phyloP scores from a whole-genome alignment of 2,113 vertebrate genomes.

The Bubo scandiacus region DNA sequence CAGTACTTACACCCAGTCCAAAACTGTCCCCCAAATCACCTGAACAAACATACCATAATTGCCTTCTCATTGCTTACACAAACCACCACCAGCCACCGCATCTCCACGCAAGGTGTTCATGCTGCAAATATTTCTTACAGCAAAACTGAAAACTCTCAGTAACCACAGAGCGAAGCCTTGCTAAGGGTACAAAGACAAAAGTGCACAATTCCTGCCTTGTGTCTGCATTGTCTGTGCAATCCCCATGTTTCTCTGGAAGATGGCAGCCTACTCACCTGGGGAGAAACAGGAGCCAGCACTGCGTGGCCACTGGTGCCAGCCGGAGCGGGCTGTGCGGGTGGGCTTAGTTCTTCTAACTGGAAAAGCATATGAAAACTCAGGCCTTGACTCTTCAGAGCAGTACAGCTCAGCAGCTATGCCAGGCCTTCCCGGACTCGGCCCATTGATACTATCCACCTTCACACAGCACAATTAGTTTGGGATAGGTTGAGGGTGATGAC shows the following conservation, averaged over 20 bases:
- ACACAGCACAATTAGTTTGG: no score
- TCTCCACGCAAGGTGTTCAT: rapidly evolving
- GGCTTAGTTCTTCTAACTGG: not conserved
- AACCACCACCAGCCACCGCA: not conserved
- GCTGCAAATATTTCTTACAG: not conserved
- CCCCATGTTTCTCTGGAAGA: not conserved
- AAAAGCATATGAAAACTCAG: not conserved
- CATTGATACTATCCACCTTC: rapidly evolving
- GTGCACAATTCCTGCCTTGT: not conserved
- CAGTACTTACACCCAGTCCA: not conserved
- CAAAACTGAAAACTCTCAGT: not conserved
- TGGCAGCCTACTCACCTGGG: not conserved
- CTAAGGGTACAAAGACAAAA: not conserved
- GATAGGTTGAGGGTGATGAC: rapidly evolving
- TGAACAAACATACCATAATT: not conserved
- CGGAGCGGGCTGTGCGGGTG: rapidly evolving
- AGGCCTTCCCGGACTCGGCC: no score
- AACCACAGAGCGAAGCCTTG: rapidly evolving
- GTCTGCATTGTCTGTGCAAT: no score
- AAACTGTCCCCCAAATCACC: not conserved
- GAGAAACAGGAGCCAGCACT: not conserved
- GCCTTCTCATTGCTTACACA: rapidly evolving
- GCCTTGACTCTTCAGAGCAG: not conserved
- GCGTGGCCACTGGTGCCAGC: rapidly evolving
- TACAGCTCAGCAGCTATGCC: not conserved